Evolutionary conservation across 2,113 vertebrate genomes (phyloP).

Genomic region (Morone chrysops): DNA sequence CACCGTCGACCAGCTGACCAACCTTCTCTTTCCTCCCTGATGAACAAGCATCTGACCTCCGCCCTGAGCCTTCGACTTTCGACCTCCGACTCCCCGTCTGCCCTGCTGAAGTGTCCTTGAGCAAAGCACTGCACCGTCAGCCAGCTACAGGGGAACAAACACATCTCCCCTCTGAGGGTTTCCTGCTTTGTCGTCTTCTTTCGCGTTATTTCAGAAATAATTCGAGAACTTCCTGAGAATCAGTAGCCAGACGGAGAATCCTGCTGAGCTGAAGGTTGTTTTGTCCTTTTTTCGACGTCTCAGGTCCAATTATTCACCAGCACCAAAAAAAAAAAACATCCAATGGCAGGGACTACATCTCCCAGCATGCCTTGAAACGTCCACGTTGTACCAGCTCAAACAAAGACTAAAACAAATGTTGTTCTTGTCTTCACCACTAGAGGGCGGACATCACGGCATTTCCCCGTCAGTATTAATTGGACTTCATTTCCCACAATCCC

Average conservation of each 20-base stretch:
- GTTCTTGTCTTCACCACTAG: neutral
- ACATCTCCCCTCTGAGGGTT: too few relatives aligned
- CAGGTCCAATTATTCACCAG: neutral
- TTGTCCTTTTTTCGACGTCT: neutral
- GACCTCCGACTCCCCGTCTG: neutral
- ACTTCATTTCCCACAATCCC: constrained; percentile 55
- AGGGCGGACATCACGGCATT: neutral
- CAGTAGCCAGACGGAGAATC: neutral
- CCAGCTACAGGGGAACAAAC: neutral
- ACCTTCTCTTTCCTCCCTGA: constrained; percentile 1
- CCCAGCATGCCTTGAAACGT: constrained; percentile 26
- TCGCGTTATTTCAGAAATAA: neutral
- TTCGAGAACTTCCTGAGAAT: neutral
- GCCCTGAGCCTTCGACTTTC: neutral
- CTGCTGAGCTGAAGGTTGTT: neutral
- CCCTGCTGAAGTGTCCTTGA: constrained; percentile 42
- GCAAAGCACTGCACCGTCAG: neutral
- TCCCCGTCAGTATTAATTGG: constrained; percentile 35
- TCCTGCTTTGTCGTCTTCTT: neutral
- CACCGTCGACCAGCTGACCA: constrained; percentile 34
- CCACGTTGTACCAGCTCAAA: neutral
- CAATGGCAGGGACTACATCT: constrained; percentile 11
- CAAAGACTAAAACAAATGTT: too few relatives aligned
- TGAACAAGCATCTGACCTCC: too few relatives aligned
- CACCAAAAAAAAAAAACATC: neutral